These are phyloP conservation scores for Neoscelio sp. DNA, from an alignment of 2,888 invertebrate genomes.

Conservation along the genomic window DNA sequence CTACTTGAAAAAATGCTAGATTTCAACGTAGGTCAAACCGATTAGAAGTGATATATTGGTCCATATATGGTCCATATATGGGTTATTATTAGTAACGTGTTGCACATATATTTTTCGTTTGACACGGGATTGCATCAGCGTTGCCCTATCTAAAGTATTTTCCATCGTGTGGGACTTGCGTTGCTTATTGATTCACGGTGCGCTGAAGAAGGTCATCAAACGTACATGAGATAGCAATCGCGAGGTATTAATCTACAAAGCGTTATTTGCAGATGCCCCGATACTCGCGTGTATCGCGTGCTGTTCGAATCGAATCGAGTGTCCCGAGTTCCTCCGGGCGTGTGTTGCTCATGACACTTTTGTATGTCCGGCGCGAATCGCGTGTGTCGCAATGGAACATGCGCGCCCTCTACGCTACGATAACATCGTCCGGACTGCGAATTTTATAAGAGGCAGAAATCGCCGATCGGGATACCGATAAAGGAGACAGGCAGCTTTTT, in stretches of 20 bases:
- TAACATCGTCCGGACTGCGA: conserved; percentile 59
- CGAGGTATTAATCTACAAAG: conserved; percentile 66
- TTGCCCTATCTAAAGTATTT: conserved; percentile 32
- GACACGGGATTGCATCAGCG: neutral
- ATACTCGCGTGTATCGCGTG: conserved; percentile 60
- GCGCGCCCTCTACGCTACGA: conserved; percentile 55
- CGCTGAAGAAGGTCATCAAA: conserved; percentile 64
- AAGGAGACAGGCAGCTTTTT: conserved; percentile 41
- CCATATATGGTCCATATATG: too few species aligned
- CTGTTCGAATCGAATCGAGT: conserved; percentile 48
- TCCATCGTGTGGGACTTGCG: conserved; percentile 36
- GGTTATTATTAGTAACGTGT: too few species aligned
- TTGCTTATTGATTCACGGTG: conserved; percentile 54
- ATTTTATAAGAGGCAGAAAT: conserved; percentile 67
- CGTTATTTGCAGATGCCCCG: conserved; percentile 63
- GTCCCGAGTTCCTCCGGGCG: conserved; percentile 25
- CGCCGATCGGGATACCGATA: conserved; percentile 59
- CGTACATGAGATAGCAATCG: conserved; percentile 57
- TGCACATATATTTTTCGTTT: too few species aligned
- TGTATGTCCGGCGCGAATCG: conserved; percentile 49
- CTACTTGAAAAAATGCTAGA: too few species aligned
- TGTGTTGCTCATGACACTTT: conserved; percentile 53
- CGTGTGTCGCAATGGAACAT: conserved; percentile 53
- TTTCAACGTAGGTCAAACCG: too few species aligned
- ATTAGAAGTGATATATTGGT: too few species aligned